phyloP scores from a whole-genome alignment of 2,113 vertebrate genomes.

The Electrona antarctica region DNA sequence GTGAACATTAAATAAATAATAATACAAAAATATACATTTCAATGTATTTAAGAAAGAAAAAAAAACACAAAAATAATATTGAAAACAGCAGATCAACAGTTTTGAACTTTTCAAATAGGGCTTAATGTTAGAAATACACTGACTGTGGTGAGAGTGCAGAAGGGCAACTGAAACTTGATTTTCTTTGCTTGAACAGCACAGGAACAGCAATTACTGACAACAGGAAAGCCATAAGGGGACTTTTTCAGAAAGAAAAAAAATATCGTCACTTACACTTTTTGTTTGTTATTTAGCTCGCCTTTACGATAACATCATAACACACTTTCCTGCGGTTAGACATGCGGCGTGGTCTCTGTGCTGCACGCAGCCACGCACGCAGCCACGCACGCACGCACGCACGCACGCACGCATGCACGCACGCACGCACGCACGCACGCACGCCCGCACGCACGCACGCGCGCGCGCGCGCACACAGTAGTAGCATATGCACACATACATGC shows the following conservation, averaged over 20 bases:
- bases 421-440: constrained; percentile 10
- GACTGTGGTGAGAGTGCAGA: constrained; percentile 30
- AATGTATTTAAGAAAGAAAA: too few relatives aligned
- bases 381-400: background rate
- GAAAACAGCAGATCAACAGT: too few relatives aligned
- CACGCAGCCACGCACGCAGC: constrained; percentile 37
- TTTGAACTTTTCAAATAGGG: background rate
- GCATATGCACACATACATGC: background rate
- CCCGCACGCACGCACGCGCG: background rate
- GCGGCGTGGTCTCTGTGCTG: constrained; percentile 64
- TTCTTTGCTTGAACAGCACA: constrained; percentile 18
- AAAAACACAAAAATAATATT: too few relatives aligned
- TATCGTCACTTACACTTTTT: constrained; percentile 47
- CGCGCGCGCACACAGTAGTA: too few relatives aligned
- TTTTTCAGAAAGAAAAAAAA: constrained; percentile 33
- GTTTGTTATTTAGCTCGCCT: constrained; percentile 65
- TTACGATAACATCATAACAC: constrained; percentile 67
- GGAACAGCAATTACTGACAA: constrained; percentile 40
- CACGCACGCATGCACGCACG: background rate
- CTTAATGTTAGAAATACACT: constrained; percentile 1
- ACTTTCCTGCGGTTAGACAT: constrained; percentile 78
- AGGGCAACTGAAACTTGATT: constrained; percentile 23
- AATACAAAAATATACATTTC: too few relatives aligned
- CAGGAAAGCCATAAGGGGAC: constrained; percentile 34
- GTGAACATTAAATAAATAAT: too few relatives aligned